phyloP scores from a whole-genome alignment of 1,140 invertebrate species.

The Octopus sinensis region DNA sequence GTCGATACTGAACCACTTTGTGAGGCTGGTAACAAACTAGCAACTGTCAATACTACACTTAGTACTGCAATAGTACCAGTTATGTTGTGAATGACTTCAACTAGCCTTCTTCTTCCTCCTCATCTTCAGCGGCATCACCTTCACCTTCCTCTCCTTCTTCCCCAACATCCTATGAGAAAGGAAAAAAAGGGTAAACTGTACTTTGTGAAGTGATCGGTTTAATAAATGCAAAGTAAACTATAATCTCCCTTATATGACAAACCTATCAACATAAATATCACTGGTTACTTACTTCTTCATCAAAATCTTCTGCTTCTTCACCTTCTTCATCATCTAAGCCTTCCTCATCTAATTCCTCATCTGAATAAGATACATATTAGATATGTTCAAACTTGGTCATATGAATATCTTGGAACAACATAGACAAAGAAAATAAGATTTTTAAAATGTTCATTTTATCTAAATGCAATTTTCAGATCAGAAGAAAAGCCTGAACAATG shows the following conservation, averaged over 20 bases:
- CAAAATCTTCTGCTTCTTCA: conserved; percentile 47
- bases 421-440: too few species aligned
- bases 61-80: not conserved
- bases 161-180: conserved; percentile 14
- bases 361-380: conserved; percentile 12
- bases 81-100: not conserved
- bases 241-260: too few species aligned
- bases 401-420: too few species aligned
- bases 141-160: conserved; percentile 42
- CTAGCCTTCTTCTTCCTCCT: conserved; percentile 49
- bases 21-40: conserved; percentile 13
- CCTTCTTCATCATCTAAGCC: conserved; percentile 47
- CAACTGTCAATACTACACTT: conserved; percentile 16
- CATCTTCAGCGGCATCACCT: conserved; percentile 44
- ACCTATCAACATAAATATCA: too few species aligned
- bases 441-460: too few species aligned
- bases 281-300: conserved; percentile 3
- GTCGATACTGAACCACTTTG: conserved; percentile 15
- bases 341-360: conserved; percentile 47
- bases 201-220: too few species aligned
- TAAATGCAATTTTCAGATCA: too few species aligned
- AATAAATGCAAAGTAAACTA: too few species aligned
- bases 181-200: too few species aligned
- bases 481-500: too few species aligned
- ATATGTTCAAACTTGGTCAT: too few species aligned